Evolutionary conservation across 92 coral and sea anemone species (phyloP), one percentile per base, ranked within the genome.

Genomic region (Actinernus sp.): DNA sequence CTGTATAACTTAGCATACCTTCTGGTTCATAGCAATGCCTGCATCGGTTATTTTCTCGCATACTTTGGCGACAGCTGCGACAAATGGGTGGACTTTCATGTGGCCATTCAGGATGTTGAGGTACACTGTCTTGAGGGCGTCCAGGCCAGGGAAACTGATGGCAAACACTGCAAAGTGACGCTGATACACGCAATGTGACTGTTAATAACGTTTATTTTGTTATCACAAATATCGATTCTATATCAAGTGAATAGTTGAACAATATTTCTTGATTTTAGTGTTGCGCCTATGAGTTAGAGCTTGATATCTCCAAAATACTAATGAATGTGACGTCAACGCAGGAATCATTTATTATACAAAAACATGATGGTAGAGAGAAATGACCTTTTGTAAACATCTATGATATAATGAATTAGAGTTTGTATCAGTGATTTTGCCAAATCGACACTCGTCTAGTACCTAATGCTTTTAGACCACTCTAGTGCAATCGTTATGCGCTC

Each of bases 111-210:
- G 77, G 58, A 95, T 95, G 82, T 88, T 95, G 50, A 79, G 75
- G 68, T 95, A 95, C 68, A 95, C 89, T 3, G 99, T 95, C 83
- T 95, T 95, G 50, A 95, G 87, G 27, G 99, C 99, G 34, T 95
- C 99, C 57, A 95, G 73, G 13, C 99, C 99, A 22, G 99, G 97
- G 63, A 95, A 95, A 65, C 99, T 95, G 50, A 95, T 92, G 40
- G 99, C 99, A 58, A 95, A 95, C 64, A 95, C 99, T 28, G 97
- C 91, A 59, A 95, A 95, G 46, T 95, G 99, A 56, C 99, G 97
- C 88, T 95, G 43, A n/a, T 50, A 31, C 43, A 40, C 54, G 41
- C 6, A 34, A 34, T 6, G 14, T 34, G 14, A 34, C 14, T 6
- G 14, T 34, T 11, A 47, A 13, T 55, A 22, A 25, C 11, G 5